Evolutionary conservation across 2,113 vertebrate genomes (phyloP), one percentile per base, ranked within the genome.

Genomic region (Clinocottus analis): DNA sequence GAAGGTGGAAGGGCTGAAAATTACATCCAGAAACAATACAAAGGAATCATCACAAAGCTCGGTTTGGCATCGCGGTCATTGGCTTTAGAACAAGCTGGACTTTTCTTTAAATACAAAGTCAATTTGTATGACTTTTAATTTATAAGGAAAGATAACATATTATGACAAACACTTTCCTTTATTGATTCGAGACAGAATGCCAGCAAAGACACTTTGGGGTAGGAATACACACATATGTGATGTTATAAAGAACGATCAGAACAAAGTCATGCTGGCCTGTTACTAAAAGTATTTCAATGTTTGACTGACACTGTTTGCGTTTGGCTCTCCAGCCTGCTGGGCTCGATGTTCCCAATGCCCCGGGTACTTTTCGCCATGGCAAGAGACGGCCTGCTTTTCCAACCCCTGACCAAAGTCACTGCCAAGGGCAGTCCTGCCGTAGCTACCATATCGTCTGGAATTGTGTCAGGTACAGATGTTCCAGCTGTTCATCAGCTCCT

Each of bases 281-380:
- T 21, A 60, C 29, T 60, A 33, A 60, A 31, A 59, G 56, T 29
- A 17, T 59, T 33, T 19, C 2, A 16, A 60, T 60, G 13, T 8
- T 27, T 58, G 11, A 33, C 12, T 14, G 11, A 49, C 1, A 10
- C 1, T 27, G 2, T 14, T 43, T 76, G 33, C 5, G 2, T 80
- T 64, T 61, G 11, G 69, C 23, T 88, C 51, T 84, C 33, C 85
- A 98, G 97, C 74, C 94, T 97, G n/a, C 84, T 97, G 80, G 96
- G 96, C 4, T 94, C 95, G 66, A 96, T 97, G 96, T 96, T 98
- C 77, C 96, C 96, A 0, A 96, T 97, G 96, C 96, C 97, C 39
- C 92, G 95, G 23, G 96, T 97, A n/a, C 82, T 97, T 41, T 96
- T 96, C n/a, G 96, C 96, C 21, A 97, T 97, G 96, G 96, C 96